Evolutionary conservation across 35 echinoderm and acorn worm genomes (phyloP).

Genomic region (Amphiura filiformis): DNA sequence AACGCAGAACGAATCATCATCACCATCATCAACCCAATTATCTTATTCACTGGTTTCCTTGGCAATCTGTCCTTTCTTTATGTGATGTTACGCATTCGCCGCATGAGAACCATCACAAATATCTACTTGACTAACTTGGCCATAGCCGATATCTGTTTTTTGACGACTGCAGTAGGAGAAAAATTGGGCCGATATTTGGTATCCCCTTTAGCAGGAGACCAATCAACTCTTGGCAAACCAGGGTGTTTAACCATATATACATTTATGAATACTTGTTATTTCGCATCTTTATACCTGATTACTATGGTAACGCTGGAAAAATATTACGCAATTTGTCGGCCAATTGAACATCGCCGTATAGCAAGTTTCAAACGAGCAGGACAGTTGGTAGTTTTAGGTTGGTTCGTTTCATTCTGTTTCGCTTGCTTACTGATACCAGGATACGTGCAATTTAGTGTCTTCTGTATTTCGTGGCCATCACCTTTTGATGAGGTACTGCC

Average conservation of each 20-base stretch:
- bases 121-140: slow-evolving; percentile 80
- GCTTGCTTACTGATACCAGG: neutral
- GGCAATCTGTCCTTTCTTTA: slow-evolving; percentile 64
- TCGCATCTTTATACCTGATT: neutral
- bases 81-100: slow-evolving; percentile 49
- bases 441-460: neutral
- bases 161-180: slow-evolving; percentile 3
- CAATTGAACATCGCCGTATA: neutral
- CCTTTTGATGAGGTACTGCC: neutral
- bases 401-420: neutral
- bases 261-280: neutral
- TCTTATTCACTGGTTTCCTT: slow-evolving; percentile 51
- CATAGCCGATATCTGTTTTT: slow-evolving; percentile 56
- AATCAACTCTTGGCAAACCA: too few relatives aligned
- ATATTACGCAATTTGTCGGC: neutral
- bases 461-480: neutral
- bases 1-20: slow-evolving; percentile 42
- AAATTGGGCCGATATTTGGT: too few relatives aligned
- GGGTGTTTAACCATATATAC: too few relatives aligned
- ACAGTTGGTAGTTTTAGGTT: neutral
- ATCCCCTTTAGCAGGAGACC: too few relatives aligned
- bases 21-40: slow-evolving; percentile 54
- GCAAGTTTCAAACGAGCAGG: neutral
- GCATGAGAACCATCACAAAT: slow-evolving; percentile 87
- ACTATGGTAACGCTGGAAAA: neutral